These are phyloP conservation scores for Loripinus fragilis DNA, from an alignment of 2,888 invertebrate species.

Conservation along the genomic window DNA sequence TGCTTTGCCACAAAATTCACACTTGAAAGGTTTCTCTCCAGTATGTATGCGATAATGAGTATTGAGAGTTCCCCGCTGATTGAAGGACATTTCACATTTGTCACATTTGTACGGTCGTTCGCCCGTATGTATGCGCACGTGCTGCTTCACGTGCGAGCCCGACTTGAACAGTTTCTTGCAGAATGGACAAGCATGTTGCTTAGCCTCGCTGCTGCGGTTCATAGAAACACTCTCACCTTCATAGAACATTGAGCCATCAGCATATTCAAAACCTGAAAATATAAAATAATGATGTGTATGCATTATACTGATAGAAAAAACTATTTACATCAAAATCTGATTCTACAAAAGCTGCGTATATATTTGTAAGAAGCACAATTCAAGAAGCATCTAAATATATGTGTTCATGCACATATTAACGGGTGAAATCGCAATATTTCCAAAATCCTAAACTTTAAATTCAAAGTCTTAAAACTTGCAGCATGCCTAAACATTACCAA, in stretches of 20 bases:
- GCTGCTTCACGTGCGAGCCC: background rate
- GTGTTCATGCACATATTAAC: no score
- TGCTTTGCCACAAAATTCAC: background rate
- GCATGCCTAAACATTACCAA: no score
- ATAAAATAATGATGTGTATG: background rate
- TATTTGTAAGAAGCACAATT: no score
- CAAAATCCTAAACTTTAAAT: no score
- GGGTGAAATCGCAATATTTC: no score
- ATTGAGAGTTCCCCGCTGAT: conserved; percentile 1
- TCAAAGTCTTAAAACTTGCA: no score
- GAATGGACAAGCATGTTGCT: background rate
- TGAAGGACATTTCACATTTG: conserved; percentile 1
- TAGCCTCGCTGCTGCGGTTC: background rate
- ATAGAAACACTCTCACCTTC: background rate
- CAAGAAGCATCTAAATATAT: no score
- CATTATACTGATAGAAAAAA: background rate
- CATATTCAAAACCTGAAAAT: conserved; percentile 9
- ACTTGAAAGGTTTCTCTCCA: conserved; percentile 1
- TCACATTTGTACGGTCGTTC: conserved; percentile 5
- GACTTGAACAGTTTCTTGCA: background rate
- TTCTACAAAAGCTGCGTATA: no score
- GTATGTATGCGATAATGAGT: conserved; percentile 6
- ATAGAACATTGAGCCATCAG: background rate
- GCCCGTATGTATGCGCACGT: background rate
- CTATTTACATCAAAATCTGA: background rate